Evolutionary conservation across 2,113 vertebrate genomes (phyloP).

Genomic region (Fukomys damarensis): DNA sequence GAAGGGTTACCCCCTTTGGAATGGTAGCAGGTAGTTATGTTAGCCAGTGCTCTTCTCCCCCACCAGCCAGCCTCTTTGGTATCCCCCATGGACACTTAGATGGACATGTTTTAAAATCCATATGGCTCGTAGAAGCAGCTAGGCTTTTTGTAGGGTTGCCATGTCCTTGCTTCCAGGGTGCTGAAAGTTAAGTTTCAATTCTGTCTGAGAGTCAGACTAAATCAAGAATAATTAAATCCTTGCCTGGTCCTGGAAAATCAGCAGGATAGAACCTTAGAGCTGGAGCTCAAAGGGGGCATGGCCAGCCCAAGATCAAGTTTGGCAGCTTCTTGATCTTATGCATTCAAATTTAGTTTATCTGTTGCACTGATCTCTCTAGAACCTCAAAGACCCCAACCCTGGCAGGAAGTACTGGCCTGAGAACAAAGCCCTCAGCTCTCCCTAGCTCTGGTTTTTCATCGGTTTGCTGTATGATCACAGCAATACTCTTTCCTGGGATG

Average conservation of each 20-base stretch:
- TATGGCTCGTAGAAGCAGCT: neutral
- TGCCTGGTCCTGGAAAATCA: neutral
- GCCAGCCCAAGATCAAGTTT: neutral
- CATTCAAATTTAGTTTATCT: neutral
- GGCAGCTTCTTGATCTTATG: too few species aligned
- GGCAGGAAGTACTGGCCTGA: neutral
- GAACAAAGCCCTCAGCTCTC: neutral
- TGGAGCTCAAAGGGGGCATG: neutral
- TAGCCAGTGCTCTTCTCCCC: neutral
- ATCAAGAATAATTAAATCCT: neutral
- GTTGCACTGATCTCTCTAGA: neutral
- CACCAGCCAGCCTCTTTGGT: neutral
- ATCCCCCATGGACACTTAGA: neutral
- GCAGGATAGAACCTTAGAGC: neutral
- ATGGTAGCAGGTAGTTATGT: neutral
- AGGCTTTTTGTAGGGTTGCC: neutral
- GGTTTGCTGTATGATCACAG: neutral
- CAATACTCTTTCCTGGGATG: fast-evolving
- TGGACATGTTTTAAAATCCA: neutral
- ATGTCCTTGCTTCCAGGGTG: neutral
- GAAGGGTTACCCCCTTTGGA: neutral
- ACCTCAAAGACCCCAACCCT: neutral
- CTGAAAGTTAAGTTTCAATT: neutral
- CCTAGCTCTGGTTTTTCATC: neutral
- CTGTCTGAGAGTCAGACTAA: neutral